A percentile compares a stretch with the other conserved stretches of the same genome.
These are phyloP conservation scores for Tolypeutes matacus DNA, from an alignment of 2,797 vertebrate species.

Conservation along the genomic window DNA sequence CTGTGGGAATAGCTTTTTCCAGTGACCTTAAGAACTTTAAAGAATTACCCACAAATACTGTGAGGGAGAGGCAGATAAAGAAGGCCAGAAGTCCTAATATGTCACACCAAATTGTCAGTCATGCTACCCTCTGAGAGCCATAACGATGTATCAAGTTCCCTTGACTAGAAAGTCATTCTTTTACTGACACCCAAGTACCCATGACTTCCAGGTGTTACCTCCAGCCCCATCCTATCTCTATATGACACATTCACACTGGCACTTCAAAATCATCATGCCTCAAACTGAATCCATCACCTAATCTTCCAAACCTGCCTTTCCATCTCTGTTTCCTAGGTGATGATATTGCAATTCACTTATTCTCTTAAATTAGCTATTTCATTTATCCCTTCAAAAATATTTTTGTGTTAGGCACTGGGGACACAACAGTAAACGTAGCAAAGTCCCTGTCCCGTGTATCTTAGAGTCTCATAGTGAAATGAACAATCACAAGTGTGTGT, in stretches of 20 bases:
- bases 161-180: neutral
- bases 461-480: neutral
- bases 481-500: neutral
- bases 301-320: neutral
- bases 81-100: neutral
- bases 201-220: neutral
- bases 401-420: neutral
- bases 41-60: neutral
- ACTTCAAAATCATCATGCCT: neutral
- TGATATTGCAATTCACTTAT: neutral
- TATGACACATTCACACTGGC: neutral
- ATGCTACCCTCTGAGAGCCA: neutral
- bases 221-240: neutral
- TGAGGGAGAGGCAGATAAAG: neutral
- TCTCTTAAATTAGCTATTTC: neutral
- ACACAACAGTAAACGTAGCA: neutral
- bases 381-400: neutral
- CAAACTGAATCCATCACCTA: neutral
- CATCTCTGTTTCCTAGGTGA: neutral
- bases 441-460: neutral
- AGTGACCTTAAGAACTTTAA: neutral
- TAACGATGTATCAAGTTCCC: neutral
- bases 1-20: neutral
- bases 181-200: neutral
- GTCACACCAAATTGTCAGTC: neutral